Conservation (phyloP, 2,113 vertebrate genomes). For the Elephantulus edwardii region DNA sequence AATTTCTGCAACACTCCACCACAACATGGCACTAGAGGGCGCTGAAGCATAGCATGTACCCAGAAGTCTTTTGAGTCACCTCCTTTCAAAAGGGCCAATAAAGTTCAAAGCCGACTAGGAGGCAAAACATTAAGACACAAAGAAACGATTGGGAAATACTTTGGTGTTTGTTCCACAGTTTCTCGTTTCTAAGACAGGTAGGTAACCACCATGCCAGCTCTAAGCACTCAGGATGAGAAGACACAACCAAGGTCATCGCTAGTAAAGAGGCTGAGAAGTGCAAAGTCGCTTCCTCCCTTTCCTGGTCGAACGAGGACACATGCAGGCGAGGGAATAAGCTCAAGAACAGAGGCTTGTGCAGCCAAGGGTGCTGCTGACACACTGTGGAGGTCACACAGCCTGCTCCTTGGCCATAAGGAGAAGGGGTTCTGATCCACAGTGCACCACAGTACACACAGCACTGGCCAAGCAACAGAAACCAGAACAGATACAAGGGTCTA, state of each 20-base stretch:
- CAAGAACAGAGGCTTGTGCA: neutral
- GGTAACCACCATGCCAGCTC: neutral
- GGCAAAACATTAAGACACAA: neutral
- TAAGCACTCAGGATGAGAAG: neutral
- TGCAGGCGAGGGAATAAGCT: neutral
- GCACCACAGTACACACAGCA: no score
- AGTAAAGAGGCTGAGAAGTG: neutral
- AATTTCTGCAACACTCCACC: rapidly evolving
- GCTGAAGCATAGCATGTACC: neutral
- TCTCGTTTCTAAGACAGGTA: neutral
- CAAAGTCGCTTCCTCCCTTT: neutral
- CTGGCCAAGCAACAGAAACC: no score
- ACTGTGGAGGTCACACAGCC: no score
- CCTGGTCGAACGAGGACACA: neutral
- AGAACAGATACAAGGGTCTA: no score
- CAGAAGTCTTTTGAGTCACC: no score
- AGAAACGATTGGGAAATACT: neutral
- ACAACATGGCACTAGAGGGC: neutral
- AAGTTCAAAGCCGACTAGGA: neutral
- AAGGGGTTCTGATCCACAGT: no score
- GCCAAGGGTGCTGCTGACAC: no score
- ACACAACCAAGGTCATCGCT: neutral
- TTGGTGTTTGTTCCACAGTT: rapidly evolving
- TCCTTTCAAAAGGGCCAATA: neutral
- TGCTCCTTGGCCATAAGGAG: no score